Base-by-base conservation (phyloP, 1,140 invertebrate species). In the Meloidogyne hapla region DNA sequence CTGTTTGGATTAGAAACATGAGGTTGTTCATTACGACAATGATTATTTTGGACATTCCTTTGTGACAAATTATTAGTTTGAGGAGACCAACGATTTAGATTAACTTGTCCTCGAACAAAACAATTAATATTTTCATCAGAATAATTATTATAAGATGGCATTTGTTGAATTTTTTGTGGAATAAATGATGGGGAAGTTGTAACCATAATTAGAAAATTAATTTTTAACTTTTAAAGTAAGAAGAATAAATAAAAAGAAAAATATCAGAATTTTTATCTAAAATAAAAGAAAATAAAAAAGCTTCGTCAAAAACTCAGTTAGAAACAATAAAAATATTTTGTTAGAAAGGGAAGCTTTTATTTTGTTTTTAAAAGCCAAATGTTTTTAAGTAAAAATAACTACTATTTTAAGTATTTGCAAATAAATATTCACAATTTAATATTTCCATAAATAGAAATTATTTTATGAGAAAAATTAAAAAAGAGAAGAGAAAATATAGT, bases 121-220 rank as follows among this genome's bases (percentile, higher is more conserved):
- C n/a, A 56, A 56, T 56, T 56, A n/a, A 56, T n/a, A 56, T 56
- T 56, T 56, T 56, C 48, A 56, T 56, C n/a, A n/a, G 48, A 56
- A 56, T 56, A 56, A 56, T 56, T 56, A 56, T 48, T 56, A n/a
- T 56, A n/a, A n/a, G 4, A 56, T 56, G 48, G 6, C n/a, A 56
- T 56, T 56, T 56, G 18, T 56, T 18, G n/a, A n/a, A 18, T 56
- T n/a, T 56, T 56, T 56, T n/a, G 48, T 56, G 18, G 12, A 8
- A 56, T 56, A 6, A 56, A 56, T n/a, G 4, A 21, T 56, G 18
- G 48, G 12, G n/a, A 56, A 6, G 48, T 56, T 56, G 4, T n/a
- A 56, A 56, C 48, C 48, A 56, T 56, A 8, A 33, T 33, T 33
- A 33, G 33, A 33, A 33, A 33, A n/a, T n/a, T n/a, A n/a, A n/a